Evolutionary conservation across 30 jellyfish, hydroid and myxozoan genomes (phyloP).

Genomic region (Calvadosia cruxmelitensis): DNA sequence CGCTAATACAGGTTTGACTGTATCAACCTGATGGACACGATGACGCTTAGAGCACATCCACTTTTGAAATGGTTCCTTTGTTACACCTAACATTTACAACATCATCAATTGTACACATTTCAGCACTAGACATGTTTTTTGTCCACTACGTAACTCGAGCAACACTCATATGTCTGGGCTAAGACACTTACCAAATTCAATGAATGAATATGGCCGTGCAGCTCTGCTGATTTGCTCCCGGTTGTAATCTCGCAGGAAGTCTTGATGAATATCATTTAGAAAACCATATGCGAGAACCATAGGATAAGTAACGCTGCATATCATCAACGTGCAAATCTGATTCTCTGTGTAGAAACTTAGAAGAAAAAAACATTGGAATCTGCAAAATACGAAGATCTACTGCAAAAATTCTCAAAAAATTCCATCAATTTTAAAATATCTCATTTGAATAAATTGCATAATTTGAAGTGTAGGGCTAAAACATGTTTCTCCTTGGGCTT

Average conservation of each 20-base stretch:
- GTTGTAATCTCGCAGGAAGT: constrained; percentile 61
- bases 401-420: neutral
- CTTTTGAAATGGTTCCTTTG: too few species aligned
- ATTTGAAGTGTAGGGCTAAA: neutral
- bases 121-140: too few species aligned
- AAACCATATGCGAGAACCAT: constrained; percentile 84
- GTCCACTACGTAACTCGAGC: too few species aligned
- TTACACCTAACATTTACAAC: too few species aligned
- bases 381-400: neutral
- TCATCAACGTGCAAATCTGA: constrained; percentile 68
- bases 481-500: too few species aligned
- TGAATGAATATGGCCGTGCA: constrained; percentile 82
- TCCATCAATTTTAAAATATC: too few species aligned
- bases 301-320: constrained; percentile 61
- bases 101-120: too few species aligned
- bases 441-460: too few species aligned
- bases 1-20: too few species aligned
- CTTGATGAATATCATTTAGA: constrained; percentile 66
- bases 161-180: too few species aligned
- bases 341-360: constrained; percentile 66
- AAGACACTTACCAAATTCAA: constrained; percentile 94
- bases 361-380: neutral
- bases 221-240: constrained; percentile 52
- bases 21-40: too few species aligned
- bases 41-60: too few species aligned